Evolutionary conservation across 2,113 vertebrate genomes (phyloP), one percentile per base, ranked within the genome.

Genomic region (Carettochelys insculpta): DNA sequence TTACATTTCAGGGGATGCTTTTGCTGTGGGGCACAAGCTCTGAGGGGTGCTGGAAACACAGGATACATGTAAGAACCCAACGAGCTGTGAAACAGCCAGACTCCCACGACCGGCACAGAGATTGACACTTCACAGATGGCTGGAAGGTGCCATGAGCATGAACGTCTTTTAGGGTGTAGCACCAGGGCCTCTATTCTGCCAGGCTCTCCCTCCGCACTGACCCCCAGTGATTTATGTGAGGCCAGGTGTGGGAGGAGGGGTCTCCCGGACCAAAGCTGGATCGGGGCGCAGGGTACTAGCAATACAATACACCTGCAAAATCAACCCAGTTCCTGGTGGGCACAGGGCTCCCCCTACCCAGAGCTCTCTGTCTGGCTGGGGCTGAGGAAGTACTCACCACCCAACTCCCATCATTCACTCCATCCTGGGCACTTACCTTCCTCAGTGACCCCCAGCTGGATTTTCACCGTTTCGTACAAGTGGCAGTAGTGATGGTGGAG

Each of bases 401-500:
- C 52, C 20, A 2, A 9, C 12, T 54, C 45, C 4, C 85, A 14
- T 0, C 41, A 5, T 12, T 16, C 80, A 50, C 80, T 90, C 91
- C 17, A 43, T 31, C 16, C 3, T 4, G 41, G 13, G 3, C 51
- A 65, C 90, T 85, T 95, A 99, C 99, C 98, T 96, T 97, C 97
- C 82, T 98, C 98, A 34, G 98, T 98, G 88, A 99, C 76, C 5
- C 98, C 95, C 16, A 99, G 98, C 34, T 98, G 98, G 12, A 99
- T 54, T 92, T 98, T 97, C 92, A 98, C 93, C 0, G 97, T 98
- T 92, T 99, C 98, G 0, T 99, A 98, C 29, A 99, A 93, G 92
- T 99, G 98, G 86, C 99, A 99, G 96, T 99, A 99, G 94, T 99
- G 98, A 45, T 99, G 99, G 96, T 99, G 99, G 77, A 99, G 98